Base-by-base conservation (phyloP, 2,797 vertebrate species). In the Apogon hyalosoma region DNA sequence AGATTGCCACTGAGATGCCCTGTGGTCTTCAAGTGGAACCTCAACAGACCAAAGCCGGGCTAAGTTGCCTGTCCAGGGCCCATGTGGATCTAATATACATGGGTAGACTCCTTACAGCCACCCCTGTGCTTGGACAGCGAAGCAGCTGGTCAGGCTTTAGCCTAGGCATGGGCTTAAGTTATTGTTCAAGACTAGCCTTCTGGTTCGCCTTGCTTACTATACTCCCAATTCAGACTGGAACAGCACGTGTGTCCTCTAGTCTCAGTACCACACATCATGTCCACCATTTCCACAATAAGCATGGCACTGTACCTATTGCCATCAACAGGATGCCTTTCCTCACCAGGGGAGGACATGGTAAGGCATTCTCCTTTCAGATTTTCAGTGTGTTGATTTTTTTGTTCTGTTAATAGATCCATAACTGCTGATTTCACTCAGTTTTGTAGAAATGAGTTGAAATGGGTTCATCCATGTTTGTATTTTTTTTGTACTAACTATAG, bases 271-370 rank as follows among this genome's bases (percentile, higher is more conserved):
- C 96, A 12, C 96, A 97, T 90, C 96, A 98, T 79, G 96, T 97
- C 87, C 96, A 97, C 92, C 96, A 97, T 93, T 97, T 98, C 92
- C 96, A 97, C 93, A 98, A 95, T 90, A 97, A 96, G 87, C 96
- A 98, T 79, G 96, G 96, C 83, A 96, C 96, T 0, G 96, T 96
- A 87, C 96, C 96, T 52, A 96, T 98, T 81, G 96, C 96, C 87
- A 98, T 98, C 94, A 97, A 98, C 95, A 94, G 96, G 92, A 96
- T 96, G 94, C 96, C 96, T 88, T 97, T 98, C 89, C 95, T 97
- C 85, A 97, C 96, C 68, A 94, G 96, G 89, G 96, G 95, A 75
- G 95, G 95, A 79, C 96, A 97, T 88, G 96, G 96, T 98, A 95
- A 97, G 96, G 92, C 28, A 8, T 77, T 71, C 78, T 48, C 49